Evolutionary conservation across 2,888 invertebrate species (phyloP), one percentile per base, ranked within the genome.

Genomic region (Dione vanillae): DNA sequence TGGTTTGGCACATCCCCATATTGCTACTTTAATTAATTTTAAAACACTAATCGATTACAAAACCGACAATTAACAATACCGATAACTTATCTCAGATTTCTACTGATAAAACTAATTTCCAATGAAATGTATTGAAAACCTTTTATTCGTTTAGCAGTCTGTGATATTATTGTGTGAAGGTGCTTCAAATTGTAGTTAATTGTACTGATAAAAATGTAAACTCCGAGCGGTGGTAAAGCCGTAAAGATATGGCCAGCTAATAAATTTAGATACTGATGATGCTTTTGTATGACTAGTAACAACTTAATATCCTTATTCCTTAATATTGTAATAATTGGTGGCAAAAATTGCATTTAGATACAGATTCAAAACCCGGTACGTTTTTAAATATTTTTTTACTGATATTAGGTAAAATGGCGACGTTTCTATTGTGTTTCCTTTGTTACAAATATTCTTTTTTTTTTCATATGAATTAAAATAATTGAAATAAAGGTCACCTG

Each of bases 1-100:
- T 74, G 9, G 88, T 89, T 56, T 92, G 90, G 9, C 85, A 85
- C 70, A 82, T 80, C 41, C 95, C 95, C 95, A 95, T 95, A 77
- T 70, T 66, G 35, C 12, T 41, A 10, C 16, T n/a, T 37, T 12
- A 11, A 51, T n/a, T n/a, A 66, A 54, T 51, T 52, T 61, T 14
- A 45, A 37, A n/a, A 12, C 59, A 65, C 67, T 65, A 70, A 70
- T 68, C 61, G 16, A 49, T 35, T n/a, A 51, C 16, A 67, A n/a
- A 43, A 19, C 54, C 3, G 47, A 54, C 64, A 73, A 74, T 69
- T 69, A 56, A 27, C 40, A 64, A 58, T 20, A 56, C 11, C 16
- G 20, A 61, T 72, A 72, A 69, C 68, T 73, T 69, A 74, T 76
- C 66, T 40, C 10, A 10, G 41, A 66, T 58, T 54, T 67, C 27